Evolutionary conservation across 2,888 invertebrate species (phyloP).

Genomic region (Tethea ocularis): DNA sequence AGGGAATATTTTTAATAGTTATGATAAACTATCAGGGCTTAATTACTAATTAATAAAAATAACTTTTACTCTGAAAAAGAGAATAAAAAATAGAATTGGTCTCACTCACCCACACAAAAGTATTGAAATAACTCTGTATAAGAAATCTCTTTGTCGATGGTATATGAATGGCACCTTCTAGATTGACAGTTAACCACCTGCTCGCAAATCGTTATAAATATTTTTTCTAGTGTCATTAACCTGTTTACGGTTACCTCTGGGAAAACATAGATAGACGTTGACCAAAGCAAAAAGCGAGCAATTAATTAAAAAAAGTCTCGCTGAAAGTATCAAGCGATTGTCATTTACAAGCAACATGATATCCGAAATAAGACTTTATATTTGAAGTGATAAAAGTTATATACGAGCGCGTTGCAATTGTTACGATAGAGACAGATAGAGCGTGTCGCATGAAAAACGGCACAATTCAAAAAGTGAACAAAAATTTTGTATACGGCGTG

Average conservation of each 20-base stretch:
- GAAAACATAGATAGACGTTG: constrained; percentile 64
- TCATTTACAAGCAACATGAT: background rate
- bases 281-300: constrained; percentile 62
- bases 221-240: constrained; percentile 57
- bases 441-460: constrained; percentile 34
- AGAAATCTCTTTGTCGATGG: constrained; percentile 29
- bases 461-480: constrained; percentile 13
- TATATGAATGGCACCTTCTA: constrained; percentile 8
- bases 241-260: constrained; percentile 55
- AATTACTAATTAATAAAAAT: too few relatives aligned
- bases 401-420: constrained; percentile 13
- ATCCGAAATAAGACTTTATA: constrained; percentile 27
- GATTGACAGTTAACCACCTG: constrained; percentile 39
- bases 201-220: constrained; percentile 26
- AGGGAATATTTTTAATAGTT: too few relatives aligned
- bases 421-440: constrained; percentile 28
- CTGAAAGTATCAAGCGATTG: constrained; percentile 37
- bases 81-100: too few relatives aligned
- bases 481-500: constrained; percentile 10
- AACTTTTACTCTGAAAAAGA: too few relatives aligned
- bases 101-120: too few relatives aligned
- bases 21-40: too few relatives aligned
- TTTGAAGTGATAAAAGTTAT: background rate
- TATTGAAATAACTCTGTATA: too few relatives aligned
- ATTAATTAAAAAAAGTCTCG: constrained; percentile 71